Conservation (phyloP, 2,797 vertebrate species). For the Sebastes trivittatus region DNA sequence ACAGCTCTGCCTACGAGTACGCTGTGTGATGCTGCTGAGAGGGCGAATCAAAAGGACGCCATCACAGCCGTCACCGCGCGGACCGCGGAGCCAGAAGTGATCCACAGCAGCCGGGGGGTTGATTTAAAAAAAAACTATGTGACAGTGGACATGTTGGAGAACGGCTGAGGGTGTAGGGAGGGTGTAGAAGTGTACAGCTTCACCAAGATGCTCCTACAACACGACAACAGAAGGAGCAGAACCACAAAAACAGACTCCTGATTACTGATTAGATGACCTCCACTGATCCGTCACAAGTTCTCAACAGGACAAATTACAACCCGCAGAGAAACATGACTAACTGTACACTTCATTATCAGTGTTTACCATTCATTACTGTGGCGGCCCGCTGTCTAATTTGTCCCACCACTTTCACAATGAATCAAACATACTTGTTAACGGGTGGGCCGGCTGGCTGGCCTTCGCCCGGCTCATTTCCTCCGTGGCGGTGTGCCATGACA, state of each 20-base stretch:
- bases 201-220: neutral
- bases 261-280: neutral
- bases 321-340: too few relatives aligned
- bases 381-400: too few relatives aligned
- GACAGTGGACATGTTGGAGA: neutral
- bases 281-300: neutral
- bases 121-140: neutral
- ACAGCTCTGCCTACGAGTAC: neutral
- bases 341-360: too few relatives aligned
- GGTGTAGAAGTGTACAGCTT: neutral
- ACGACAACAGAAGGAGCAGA: neutral
- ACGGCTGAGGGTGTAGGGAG: neutral
- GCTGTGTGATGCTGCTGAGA: neutral
- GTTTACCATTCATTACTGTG: too few relatives aligned
- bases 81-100: neutral
- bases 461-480: too few relatives aligned
- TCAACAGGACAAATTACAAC: too few relatives aligned
- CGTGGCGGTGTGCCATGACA: too few relatives aligned
- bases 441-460: too few relatives aligned
- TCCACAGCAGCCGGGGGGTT: neutral
- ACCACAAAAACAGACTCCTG: neutral
- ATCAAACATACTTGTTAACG: too few relatives aligned
- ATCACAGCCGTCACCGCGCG: neutral
- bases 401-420: too few relatives aligned
- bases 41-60: conserved; percentile 1